Conservation (phyloP, 2,113 vertebrate species). For the Coryphaenoides rupestris region DNA sequence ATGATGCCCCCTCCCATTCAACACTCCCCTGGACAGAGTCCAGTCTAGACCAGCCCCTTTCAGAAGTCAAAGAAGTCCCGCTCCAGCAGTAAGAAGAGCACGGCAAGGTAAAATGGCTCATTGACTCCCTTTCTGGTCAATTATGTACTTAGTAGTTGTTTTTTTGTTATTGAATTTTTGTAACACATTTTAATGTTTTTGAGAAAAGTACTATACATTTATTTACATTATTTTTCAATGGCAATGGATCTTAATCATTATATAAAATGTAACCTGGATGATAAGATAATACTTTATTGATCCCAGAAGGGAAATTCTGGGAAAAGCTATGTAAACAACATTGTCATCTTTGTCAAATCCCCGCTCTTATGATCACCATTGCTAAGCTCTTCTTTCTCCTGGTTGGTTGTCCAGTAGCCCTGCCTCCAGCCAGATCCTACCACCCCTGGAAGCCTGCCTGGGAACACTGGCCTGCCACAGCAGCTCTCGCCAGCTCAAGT, state of each 20-base stretch:
- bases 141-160: too few species aligned
- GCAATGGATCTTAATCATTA: too few species aligned
- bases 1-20: slow-evolving; percentile 81
- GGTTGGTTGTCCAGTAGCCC: slow-evolving; percentile 63
- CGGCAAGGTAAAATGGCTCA: slow-evolving; percentile 67
- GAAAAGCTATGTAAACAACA: too few species aligned
- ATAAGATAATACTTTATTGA: too few species aligned
- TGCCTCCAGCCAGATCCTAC: slow-evolving; percentile 61
- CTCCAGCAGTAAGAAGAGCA: slow-evolving; percentile 53
- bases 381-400: slow-evolving; percentile 2
- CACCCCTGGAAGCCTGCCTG: slow-evolving; percentile 61
- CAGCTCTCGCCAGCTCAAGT: slow-evolving; percentile 59
- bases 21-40: slow-evolving; percentile 84
- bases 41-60: slow-evolving; percentile 85
- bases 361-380: too few species aligned
- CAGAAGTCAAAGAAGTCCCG: slow-evolving; percentile 75
- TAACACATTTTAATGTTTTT: too few species aligned
- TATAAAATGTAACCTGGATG: too few species aligned
- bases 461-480: slow-evolving; percentile 42
- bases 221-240: too few species aligned
- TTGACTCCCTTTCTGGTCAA: slow-evolving; percentile 19
- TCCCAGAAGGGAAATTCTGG: too few species aligned
- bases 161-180: too few species aligned
- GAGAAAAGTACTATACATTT: too few species aligned
- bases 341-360: too few species aligned